Evolutionary conservation across 2,113 vertebrate species (phyloP), one percentile per base, ranked within the genome.

Genomic region (Poeciliopsis retropinna): DNA sequence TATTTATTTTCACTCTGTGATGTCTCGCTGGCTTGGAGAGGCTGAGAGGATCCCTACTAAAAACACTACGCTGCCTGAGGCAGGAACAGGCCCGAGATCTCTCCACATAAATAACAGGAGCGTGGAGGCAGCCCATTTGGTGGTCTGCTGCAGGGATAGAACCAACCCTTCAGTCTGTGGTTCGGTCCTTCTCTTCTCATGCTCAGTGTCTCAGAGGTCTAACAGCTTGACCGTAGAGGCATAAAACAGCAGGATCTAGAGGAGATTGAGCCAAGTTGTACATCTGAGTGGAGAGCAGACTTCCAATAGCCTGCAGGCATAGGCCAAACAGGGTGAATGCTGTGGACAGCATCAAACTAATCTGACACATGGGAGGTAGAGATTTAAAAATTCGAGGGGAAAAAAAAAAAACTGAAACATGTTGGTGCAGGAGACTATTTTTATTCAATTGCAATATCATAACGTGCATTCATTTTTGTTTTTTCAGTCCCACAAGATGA

Each of bases 101-200:
- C 83, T 75, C 60, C 88, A 87, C 89, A 93, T 93, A 89, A 94
- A 93, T 92, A 92, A 94, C 79, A 91, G 88, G 70, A 92, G 88
- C 78, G 63, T 76, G 85, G 77, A 88, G 88, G 85, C 88, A 85
- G 89, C 88, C 84, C 74, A 85, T 89, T 85, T 87, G 91, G 91
- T 92, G 90, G 91, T 93, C 90, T 90, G 89, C 87, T 91, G 86
- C 79, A 91, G 82, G 85, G 88, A 88, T 78, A 73, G 88, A 91
- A 91, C 80, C 83, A 67, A 84, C 67, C 77, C 70, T 78, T 84
- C 82, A 77, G 72, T 73, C 81, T 77, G 71, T 65, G 75, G 70
- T 75, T 85, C 76, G 78, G 82, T 82, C 79, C 84, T 83, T 69
- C 80, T 76, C 74, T 73, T 78, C 80, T 80, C 82, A 69, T 79